phyloP scores from a whole-genome alignment of 2,797 vertebrate genomes.

The Stomatorhinus walkeri region DNA sequence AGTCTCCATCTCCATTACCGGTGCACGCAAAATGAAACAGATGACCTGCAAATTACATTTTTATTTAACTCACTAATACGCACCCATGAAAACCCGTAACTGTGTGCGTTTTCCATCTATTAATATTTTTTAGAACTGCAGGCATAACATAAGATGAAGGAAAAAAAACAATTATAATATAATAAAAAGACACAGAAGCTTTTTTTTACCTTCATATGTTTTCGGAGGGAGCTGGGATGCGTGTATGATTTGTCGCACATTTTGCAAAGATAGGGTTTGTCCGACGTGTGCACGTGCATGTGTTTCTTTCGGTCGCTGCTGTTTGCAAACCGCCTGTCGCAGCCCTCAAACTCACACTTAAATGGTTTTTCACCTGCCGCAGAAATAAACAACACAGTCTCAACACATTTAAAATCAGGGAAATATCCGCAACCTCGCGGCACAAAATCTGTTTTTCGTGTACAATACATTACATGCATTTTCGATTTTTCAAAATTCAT shows the following conservation, averaged over 20 bases:
- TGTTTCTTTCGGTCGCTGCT: slow-evolving; percentile 99
- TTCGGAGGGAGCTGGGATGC: slow-evolving; percentile 94
- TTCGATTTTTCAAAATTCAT: neutral
- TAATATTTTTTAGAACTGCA: neutral
- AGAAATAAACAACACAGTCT: slow-evolving; percentile 28
- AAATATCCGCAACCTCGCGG: neutral
- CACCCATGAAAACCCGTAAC: neutral
- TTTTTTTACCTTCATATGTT: slow-evolving; percentile 94
- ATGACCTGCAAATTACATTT: neutral
- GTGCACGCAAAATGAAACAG: neutral
- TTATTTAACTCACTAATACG: neutral
- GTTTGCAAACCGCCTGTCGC: slow-evolving; percentile 96
- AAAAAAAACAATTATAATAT: neutral
- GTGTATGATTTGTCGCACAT: slow-evolving; percentile 99
- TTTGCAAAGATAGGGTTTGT: slow-evolving; percentile 99
- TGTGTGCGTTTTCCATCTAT: neutral
- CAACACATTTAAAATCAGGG: slow-evolving; percentile 11
- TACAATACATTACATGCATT: neutral
- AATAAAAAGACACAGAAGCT: neutral
- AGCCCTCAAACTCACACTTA: slow-evolving; percentile 98
- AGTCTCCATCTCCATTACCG: neutral
- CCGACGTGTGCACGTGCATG: slow-evolving; percentile 98
- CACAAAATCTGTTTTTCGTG: neutral
- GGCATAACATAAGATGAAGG: neutral
- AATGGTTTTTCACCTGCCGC: slow-evolving; percentile 91